Conservation (phyloP, 2,797 vertebrate genomes). For the Gymnoscopelus braueri region DNA sequence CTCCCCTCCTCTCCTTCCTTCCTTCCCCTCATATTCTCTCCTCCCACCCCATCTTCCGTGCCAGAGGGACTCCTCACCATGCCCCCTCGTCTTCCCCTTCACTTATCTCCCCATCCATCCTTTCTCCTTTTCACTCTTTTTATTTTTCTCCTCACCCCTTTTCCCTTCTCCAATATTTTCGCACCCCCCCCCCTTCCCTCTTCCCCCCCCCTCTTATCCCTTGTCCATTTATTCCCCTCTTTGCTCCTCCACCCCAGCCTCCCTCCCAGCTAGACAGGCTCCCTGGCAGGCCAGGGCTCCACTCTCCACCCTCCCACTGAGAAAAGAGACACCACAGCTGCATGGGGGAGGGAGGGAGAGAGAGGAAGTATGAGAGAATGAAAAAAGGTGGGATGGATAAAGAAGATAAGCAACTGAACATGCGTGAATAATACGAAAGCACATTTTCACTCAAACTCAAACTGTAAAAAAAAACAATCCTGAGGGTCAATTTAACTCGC, state of each 20-base stretch:
- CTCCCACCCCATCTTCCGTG: not conserved
- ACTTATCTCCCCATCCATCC: conserved; percentile 8
- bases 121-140: not conserved
- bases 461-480: not conserved
- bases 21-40: not conserved
- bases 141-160: conserved; percentile 35
- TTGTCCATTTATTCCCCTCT: conserved; percentile 3
- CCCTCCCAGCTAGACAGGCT: conserved; percentile 52
- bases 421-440: too few species aligned
- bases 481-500: too few species aligned
- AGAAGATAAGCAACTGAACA: conserved; percentile 24
- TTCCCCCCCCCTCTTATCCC: not conserved
- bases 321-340: conserved; percentile 32
- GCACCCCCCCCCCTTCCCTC: not conserved
- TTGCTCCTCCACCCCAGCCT: not conserved
- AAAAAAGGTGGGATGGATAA: conserved; percentile 25
- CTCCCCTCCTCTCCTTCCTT: not conserved
- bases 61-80: too few species aligned
- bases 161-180: not conserved
- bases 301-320: conserved; percentile 39
- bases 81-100: not conserved
- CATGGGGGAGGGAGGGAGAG: not conserved
- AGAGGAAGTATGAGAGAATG: conserved; percentile 8
- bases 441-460: not conserved
- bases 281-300: conserved; percentile 48